Conservation (phyloP, 2,113 vertebrate species). For the Galeopterus variegatus region DNA sequence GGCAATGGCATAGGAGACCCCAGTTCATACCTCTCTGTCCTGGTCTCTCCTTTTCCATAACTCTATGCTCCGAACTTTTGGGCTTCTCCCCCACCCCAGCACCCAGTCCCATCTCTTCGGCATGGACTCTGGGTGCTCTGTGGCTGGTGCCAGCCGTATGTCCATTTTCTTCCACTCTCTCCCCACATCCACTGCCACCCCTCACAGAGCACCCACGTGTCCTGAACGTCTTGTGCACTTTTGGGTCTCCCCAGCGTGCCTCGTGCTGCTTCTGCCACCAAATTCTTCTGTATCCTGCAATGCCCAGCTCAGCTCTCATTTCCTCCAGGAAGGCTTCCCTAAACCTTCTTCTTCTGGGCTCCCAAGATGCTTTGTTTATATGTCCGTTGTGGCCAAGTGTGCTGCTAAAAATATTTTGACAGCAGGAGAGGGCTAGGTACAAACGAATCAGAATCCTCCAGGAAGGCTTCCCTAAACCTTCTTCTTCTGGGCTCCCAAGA, state of each 20-base stretch:
- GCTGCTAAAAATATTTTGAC: not conserved
- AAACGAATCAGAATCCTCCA: not conserved
- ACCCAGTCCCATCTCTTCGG: not conserved
- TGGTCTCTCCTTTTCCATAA: too few species aligned
- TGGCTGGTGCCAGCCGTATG: accelerated
- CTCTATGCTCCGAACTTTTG: not conserved
- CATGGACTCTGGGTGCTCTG: too few species aligned
- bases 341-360: not conserved
- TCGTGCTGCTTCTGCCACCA: not conserved
- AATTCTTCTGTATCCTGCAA: not conserved
- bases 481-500: not conserved
- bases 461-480: not conserved
- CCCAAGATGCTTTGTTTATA: not conserved
- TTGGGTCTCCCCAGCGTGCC: not conserved
- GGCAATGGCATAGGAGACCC: not conserved
- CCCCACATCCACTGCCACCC: accelerated
- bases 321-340: not conserved
- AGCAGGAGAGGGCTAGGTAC: not conserved
- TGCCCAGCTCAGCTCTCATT: not conserved
- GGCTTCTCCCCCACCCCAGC: accelerated
- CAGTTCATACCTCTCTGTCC: not conserved
- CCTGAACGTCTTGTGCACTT: not conserved
- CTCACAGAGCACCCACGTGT: accelerated
- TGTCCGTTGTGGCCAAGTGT: not conserved
- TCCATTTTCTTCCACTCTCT: accelerated